Conservation (phyloP, 2,113 vertebrate genomes). For the Noturus placidus region DNA sequence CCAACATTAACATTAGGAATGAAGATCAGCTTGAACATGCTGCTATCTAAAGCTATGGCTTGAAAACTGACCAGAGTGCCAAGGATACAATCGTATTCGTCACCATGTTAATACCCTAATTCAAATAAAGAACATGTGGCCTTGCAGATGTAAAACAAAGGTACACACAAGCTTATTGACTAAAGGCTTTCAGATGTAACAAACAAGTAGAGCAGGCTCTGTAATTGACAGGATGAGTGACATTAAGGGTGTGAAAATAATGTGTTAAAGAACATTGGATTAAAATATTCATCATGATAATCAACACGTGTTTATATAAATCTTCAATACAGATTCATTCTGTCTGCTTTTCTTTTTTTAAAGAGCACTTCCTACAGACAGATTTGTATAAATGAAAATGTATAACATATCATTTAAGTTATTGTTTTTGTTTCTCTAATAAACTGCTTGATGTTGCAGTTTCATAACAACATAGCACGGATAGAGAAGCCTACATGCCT, state of each 20-base stretch:
- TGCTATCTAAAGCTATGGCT: not conserved
- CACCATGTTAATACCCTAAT: not conserved
- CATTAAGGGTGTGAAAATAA: not conserved
- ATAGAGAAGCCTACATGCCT: not conserved
- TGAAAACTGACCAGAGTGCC: not conserved
- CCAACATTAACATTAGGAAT: not conserved
- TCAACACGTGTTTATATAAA: not conserved
- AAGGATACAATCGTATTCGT: not conserved
- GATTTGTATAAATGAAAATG: not conserved
- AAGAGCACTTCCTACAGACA: not conserved
- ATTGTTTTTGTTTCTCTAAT: not conserved
- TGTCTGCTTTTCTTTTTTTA: not conserved
- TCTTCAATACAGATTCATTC: not conserved
- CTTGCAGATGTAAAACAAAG: not conserved
- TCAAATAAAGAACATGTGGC: not conserved
- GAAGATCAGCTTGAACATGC: not conserved
- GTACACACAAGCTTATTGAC: not conserved
- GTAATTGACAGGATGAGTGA: not conserved
- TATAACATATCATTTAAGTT: not conserved
- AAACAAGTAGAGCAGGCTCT: slow-evolving; percentile 25
- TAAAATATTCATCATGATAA: not conserved
- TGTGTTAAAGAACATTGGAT: not conserved
- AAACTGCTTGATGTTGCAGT: not conserved
- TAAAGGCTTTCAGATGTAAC: not conserved
- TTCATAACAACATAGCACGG: not conserved